A percentile compares a stretch with the other conserved stretches of the same genome.
Conservation (phyloP, 2,888 invertebrate genomes). For the Epinotia bilunana region DNA sequence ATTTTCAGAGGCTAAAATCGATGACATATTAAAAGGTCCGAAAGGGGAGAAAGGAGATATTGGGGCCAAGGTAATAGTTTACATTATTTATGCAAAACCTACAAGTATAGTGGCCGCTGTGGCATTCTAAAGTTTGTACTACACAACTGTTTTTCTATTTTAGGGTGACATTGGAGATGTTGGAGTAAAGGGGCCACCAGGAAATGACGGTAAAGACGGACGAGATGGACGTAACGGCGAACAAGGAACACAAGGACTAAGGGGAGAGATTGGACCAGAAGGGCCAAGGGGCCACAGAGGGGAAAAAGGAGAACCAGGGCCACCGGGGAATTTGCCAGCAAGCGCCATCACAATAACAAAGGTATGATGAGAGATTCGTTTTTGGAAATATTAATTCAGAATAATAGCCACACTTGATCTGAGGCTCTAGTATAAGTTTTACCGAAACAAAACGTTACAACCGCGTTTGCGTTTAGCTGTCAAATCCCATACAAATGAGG, state of each 20-base stretch:
- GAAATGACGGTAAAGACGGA: slow-evolving; percentile 62
- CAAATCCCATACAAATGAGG: too few species aligned
- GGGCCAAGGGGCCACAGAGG: slow-evolving; percentile 48
- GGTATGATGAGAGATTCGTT: background rate
- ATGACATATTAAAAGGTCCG: slow-evolving; percentile 56
- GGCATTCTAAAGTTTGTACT: too few species aligned
- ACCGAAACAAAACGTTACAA: too few species aligned
- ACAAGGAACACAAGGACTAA: slow-evolving; percentile 86
- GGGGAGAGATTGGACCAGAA: slow-evolving; percentile 74
- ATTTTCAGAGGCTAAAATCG: slow-evolving; percentile 62
- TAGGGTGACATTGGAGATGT: slow-evolving; percentile 89
- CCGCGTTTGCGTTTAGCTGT: too few species aligned
- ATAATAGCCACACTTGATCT: too few species aligned
- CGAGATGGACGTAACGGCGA: slow-evolving; percentile 86
- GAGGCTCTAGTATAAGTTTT: too few species aligned
- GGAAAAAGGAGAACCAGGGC: slow-evolving; percentile 48
- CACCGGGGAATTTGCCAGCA: slow-evolving; percentile 38
- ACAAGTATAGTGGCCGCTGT: too few species aligned
- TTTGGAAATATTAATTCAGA: background rate
- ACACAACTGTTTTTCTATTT: background rate
- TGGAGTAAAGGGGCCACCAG: slow-evolving; percentile 83
- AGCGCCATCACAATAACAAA: slow-evolving; percentile 25
- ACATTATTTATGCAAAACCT: background rate
- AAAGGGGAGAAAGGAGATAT: slow-evolving; percentile 65
- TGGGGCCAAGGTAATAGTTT: slow-evolving; percentile 53